Evolutionary conservation across 2,888 invertebrate species (phyloP), one percentile per base, ranked within the genome.

Genomic region (Cheilosia grossa): DNA sequence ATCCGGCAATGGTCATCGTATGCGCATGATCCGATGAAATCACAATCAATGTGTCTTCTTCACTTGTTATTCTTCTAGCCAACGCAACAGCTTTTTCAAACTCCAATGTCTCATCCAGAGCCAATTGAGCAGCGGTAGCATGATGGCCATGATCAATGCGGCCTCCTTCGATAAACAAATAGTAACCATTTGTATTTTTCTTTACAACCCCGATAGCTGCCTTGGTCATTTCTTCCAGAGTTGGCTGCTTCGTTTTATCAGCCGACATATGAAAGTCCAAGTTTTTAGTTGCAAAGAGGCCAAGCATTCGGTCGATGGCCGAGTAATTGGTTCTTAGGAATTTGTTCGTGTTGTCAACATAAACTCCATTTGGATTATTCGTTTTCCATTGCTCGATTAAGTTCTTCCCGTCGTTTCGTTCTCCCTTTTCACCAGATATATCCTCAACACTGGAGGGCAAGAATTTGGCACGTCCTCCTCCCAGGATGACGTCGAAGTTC

Each of bases 11-110:
- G 0, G 94, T 94, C 94, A 97, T 94, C 0, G 96, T 95, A 87
- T 96, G 96, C 0, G 95, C 94, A 89, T 97, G 96, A 90, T 97
- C 96, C 0, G 96, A 93, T 0, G 95, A 96, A 3, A 96, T 96
- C 0, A 97, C 94, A 37, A 97, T 94, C 2, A 98, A 91, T 0
- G 97, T 97, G 42, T 97, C 96, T n/a, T 94, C 91, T n/a, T 91
- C 91, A 59, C 91, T 92, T 0, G 95, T 95, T 88, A 95, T 88
- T 1, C 93, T 90, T 63, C 92, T 89, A 0, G 96, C 95, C 87
- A 92, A 91, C 82, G 93, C 89, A 44, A 96, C 93, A 1, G 97
- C 95, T 88, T 95, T 93, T 66, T 95, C 94, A 88, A 97, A 94
- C 89, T 96, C 95, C 0, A 96, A 92, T 0, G 96, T 95, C 90